Evolutionary conservation across 2,888 invertebrate species (phyloP).

Genomic region (Acleris sparsana): DNA sequence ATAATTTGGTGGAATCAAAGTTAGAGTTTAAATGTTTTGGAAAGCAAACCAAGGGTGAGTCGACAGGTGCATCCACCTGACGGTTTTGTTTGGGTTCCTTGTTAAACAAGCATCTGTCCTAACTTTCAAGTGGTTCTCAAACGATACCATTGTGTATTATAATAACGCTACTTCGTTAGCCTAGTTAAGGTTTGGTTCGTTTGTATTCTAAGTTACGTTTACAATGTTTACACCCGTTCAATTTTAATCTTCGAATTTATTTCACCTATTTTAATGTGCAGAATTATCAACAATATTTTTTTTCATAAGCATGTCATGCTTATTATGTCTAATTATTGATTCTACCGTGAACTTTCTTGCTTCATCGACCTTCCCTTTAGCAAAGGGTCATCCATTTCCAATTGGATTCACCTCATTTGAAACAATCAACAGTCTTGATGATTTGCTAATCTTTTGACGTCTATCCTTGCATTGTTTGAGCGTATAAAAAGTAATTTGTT

Average conservation of each 20-base stretch:
- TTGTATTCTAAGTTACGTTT: background rate
- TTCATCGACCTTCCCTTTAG: conserved; percentile 14
- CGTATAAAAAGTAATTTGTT: conserved; percentile 11
- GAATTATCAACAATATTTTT: no score
- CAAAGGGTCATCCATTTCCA: conserved; percentile 6
- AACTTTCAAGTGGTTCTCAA: conserved; percentile 17
- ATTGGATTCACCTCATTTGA: conserved; percentile 23
- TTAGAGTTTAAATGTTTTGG: background rate
- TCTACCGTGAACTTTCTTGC: conserved; percentile 11
- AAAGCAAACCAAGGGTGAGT: background rate
- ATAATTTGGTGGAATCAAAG: background rate
- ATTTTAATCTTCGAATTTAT: no score
- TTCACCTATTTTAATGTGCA: no score
- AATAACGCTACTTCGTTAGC: background rate
- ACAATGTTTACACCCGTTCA: no score
- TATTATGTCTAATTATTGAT: background rate
- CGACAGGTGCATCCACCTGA: conserved; percentile 32
- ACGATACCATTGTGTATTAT: background rate
- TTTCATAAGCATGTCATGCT: no score
- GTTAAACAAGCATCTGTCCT: conserved; percentile 28
- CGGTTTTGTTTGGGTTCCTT: conserved; percentile 16
- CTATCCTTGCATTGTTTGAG: conserved; percentile 28
- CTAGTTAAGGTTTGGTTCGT: background rate
- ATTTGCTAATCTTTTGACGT: conserved; percentile 2
- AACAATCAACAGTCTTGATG: conserved; percentile 16